Evolutionary conservation across 2,113 vertebrate genomes (phyloP).

Genomic region (Nesoenas mayeri): DNA sequence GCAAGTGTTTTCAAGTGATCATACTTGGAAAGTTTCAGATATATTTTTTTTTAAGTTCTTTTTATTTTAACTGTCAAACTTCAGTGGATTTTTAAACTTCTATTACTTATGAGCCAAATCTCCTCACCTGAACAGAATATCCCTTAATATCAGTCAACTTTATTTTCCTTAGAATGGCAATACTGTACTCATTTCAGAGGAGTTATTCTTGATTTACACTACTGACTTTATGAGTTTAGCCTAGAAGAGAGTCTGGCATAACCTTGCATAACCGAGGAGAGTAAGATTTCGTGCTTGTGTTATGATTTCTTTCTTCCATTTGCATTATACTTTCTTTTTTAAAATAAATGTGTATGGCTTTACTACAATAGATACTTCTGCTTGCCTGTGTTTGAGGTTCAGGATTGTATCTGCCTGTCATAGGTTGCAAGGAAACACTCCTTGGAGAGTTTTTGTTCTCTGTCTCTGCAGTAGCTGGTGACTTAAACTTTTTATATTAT

Average conservation of each 20-base stretch:
- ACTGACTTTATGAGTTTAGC: neutral
- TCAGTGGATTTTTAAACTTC: neutral
- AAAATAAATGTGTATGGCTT: neutral
- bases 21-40: neutral
- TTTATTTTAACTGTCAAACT: neutral
- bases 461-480: neutral
- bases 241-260: neutral
- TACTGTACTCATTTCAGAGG: neutral
- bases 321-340: neutral
- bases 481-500: neutral
- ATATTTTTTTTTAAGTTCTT: neutral
- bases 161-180: neutral
- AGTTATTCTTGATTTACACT: neutral
- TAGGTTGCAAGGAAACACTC: neutral
- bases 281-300: neutral
- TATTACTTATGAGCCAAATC: neutral
- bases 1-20: neutral
- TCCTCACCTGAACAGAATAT: neutral
- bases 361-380: neutral
- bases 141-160: neutral
- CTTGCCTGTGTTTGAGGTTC: neutral
- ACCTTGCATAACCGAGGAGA: neutral
- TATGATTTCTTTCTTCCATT: neutral
- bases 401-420: neutral
- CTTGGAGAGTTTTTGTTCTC: neutral